Evolutionary conservation across 2,113 vertebrate species (phyloP), one percentile per base, ranked within the genome.

Genomic region (Lophotis ruficrista): DNA sequence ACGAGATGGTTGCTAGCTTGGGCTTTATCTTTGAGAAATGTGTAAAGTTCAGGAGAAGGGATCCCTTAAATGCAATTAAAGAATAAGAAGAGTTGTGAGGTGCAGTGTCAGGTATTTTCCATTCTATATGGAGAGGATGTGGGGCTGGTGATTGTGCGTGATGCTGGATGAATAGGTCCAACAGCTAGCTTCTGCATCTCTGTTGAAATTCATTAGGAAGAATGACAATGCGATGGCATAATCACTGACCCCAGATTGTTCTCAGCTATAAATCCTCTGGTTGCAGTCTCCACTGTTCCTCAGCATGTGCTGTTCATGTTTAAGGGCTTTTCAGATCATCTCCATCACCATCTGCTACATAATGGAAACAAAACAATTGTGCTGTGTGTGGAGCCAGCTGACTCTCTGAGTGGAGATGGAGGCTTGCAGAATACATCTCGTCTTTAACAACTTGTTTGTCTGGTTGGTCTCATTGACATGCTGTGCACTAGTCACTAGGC

Each of bases 281-380:
- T 81, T 81, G 86, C 60, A 35, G 69, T 79, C 87, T 86, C 87
- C 24, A 3, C 82, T 90, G 66, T 72, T 94, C 38, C 71, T 85
- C 93, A 93, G 61, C 90, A 69, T 90, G 90, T 90, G 95, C 79
- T 0, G 6, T 84, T 91, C 92, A 72, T 7, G 2, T 94, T 96
- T 90, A 88, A 92, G 79, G 79, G 90, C 96, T 96, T 96, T 97
- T 94, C 92, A 93, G 90, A 95, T 95, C 90, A 85, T 95, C 88
- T 94, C 79, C 38, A 54, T 77, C 84, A 88, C 93, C 92, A 93
- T 95, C 93, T 96, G 94, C 94, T 96, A 53, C 79, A 18, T 83
- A 90, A 73, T 88, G 84, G 90, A 80, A 95, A 87, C 78, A 91
- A 82, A 91, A 79, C 87, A 94, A 45, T 85, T 58, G 90, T 45